Conservation (phyloP, 37 sponge, comb jelly and placozoan species). For the Crambe crambe region DNA sequence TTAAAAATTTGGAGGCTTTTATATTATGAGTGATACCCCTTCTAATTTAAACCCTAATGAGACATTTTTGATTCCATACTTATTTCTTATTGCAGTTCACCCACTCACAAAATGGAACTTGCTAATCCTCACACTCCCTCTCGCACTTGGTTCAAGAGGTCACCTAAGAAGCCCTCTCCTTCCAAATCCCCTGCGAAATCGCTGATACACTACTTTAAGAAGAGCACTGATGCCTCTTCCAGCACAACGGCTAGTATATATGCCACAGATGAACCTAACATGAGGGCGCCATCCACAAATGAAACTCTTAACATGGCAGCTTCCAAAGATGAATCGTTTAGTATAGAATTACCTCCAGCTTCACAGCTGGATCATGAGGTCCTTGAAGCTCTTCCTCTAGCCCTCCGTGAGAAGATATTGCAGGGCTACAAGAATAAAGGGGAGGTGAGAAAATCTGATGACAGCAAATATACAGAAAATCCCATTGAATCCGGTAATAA, state of each 20-base stretch:
- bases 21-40: too few species aligned
- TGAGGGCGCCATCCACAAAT: too few species aligned
- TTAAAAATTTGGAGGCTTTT: too few species aligned
- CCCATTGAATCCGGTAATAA: background rate
- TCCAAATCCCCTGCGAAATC: background rate
- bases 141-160: too few species aligned
- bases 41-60: too few species aligned
- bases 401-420: constrained; percentile 28
- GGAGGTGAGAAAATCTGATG: background rate
- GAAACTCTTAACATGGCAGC: background rate
- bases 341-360: constrained; percentile 51
- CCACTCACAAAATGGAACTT: too few species aligned
- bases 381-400: constrained; percentile 46
- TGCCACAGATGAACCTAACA: too few species aligned
- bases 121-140: too few species aligned
- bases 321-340: background rate
- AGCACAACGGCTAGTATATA: background rate
- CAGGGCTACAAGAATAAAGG: constrained; percentile 16
- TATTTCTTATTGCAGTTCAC: too few species aligned
- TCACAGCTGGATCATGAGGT: constrained; percentile 66
- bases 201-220: constrained; percentile 2
- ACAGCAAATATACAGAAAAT: background rate
- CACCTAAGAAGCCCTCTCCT: background rate
- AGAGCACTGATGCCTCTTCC: background rate
- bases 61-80: too few species aligned